Evolutionary conservation across 2,797 vertebrate species (phyloP).

Genomic region (Petrocephalus schoutedeni): DNA sequence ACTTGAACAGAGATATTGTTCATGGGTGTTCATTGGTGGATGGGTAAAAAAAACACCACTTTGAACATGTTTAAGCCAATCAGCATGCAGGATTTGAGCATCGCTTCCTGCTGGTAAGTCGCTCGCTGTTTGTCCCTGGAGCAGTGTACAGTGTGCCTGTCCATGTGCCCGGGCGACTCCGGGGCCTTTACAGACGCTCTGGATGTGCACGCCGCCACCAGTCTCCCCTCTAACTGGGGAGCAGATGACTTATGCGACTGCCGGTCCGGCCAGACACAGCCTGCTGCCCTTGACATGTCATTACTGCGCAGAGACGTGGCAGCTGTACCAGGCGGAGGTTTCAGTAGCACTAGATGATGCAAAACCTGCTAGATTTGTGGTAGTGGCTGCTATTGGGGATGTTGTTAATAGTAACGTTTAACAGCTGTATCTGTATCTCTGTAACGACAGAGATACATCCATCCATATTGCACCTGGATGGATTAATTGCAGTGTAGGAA

Average conservation of each 20-base stretch:
- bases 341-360: not conserved
- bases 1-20: not conserved
- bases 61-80: not conserved
- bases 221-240: not conserved
- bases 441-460: not conserved
- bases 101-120: not conserved
- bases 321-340: not conserved
- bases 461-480: not conserved
- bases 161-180: not conserved
- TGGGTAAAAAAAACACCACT: not conserved
- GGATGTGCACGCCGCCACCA: not conserved
- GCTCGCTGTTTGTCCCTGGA: not conserved
- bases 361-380: not conserved
- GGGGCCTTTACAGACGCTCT: not conserved
- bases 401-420: not conserved
- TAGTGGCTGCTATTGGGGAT: not conserved
- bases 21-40: not conserved
- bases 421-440: not conserved
- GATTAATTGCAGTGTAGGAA: not conserved
- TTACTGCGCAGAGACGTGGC: not conserved
- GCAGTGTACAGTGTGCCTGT: not conserved
- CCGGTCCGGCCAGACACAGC: not conserved
- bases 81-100: not conserved
- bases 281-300: not conserved
- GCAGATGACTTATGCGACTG: not conserved